Evolutionary conservation across 2,797 vertebrate species (phyloP).

Genomic region (Protonibea diacanthus): DNA sequence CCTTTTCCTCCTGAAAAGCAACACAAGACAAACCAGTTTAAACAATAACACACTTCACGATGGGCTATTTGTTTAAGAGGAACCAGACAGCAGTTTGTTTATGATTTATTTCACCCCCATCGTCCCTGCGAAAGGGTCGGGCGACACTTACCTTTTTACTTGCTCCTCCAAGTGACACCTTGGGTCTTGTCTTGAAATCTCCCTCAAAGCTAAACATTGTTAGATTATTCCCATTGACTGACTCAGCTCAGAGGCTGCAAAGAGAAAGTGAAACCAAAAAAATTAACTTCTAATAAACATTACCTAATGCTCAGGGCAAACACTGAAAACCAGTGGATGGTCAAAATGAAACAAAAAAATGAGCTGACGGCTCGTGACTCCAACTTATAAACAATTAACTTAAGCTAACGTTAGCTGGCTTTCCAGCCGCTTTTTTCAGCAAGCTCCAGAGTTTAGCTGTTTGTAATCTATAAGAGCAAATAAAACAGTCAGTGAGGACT

Average conservation of each 20-base stretch:
- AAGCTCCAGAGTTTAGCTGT: not conserved
- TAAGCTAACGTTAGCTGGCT: not conserved
- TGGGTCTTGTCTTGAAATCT: conserved; percentile 98
- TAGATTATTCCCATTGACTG: conserved; percentile 89
- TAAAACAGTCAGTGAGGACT: not conserved
- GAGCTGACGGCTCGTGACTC: conserved; percentile 6
- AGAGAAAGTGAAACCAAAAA: conserved; percentile 20
- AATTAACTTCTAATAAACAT: no score
- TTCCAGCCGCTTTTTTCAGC: not conserved
- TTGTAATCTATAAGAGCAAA: not conserved
- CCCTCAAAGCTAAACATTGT: conserved; percentile 99
- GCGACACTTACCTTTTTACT: conserved; percentile 91
- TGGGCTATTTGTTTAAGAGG: not conserved
- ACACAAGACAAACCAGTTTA: not conserved
- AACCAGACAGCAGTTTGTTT: not conserved
- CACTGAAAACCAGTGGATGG: no score
- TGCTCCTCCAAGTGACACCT: conserved; percentile 97
- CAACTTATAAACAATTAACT: conserved; percentile 10
- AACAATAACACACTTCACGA: not conserved
- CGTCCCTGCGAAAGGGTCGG: not conserved
- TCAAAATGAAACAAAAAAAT: not conserved
- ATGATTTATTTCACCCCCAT: not conserved
- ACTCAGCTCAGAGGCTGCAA: conserved; percentile 48
- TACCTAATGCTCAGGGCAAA: no score
- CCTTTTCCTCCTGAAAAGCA: conserved; percentile 93